phyloP scores from a whole-genome alignment of 2,113 vertebrate species.

The Andinoacara biseriatus region DNA sequence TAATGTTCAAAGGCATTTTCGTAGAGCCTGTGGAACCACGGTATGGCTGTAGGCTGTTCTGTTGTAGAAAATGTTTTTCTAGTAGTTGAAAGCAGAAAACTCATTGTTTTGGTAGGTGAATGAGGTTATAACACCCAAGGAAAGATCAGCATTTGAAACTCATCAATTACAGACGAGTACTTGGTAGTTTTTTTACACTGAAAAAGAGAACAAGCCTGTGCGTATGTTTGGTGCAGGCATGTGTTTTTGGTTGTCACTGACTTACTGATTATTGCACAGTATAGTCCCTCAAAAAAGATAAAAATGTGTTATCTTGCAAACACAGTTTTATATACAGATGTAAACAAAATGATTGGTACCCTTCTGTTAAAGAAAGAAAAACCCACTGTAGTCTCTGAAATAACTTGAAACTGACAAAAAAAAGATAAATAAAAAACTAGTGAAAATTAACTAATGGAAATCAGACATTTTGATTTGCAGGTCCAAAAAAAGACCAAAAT shows the following conservation, averaged over 20 bases:
- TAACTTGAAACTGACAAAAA: no score
- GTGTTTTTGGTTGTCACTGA: background rate
- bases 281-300: background rate
- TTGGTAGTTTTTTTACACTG: background rate
- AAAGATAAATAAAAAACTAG: no score
- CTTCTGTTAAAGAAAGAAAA: no score
- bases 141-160: background rate
- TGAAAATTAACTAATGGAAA: no score
- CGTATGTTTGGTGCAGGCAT: fast-evolving
- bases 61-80: background rate
- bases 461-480: no score
- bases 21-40: background rate
- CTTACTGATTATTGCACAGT: fast-evolving
- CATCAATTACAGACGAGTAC: background rate
- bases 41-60: background rate
- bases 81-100: background rate
- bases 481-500: no score
- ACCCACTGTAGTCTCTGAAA: no score
- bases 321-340: background rate
- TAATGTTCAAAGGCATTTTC: background rate
- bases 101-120: background rate
- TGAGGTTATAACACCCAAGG: background rate
- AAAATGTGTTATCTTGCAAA: background rate
- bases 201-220: conserved; percentile 4
- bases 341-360: no score